Percentiles rank a stretch among this genome's conserved stretches.
phyloP scores from a whole-genome alignment of 2,113 vertebrate species.

The Danio rerio region DNA sequence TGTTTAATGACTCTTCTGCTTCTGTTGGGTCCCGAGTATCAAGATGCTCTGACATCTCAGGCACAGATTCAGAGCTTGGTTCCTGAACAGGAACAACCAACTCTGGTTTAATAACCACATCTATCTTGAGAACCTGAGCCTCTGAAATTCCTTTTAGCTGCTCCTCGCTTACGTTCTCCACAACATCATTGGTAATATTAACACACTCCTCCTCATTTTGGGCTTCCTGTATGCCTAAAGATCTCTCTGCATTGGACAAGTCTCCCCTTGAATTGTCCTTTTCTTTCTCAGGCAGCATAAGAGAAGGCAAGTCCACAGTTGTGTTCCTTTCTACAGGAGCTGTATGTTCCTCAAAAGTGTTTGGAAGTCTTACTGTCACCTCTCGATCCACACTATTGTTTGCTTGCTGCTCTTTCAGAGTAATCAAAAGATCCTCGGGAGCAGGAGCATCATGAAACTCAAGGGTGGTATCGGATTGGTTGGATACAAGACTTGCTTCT shows the following conservation, averaged over 20 bases:
- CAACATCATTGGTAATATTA: conserved; percentile 21
- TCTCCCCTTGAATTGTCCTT: neutral
- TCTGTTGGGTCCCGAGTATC: conserved; percentile 5
- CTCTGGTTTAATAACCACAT: neutral
- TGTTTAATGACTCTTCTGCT: neutral
- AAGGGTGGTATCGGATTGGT: conserved; percentile 79
- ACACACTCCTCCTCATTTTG: conserved; percentile 1
- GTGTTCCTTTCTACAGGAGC: neutral
- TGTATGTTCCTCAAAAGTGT: conserved; percentile 24
- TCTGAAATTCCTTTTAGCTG: neutral
- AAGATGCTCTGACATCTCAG: neutral
- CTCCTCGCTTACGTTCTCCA: neutral
- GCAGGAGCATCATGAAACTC: conserved; percentile 85
- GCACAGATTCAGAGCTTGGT: neutral
- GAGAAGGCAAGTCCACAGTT: neutral
- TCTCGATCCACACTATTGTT: conserved; percentile 73
- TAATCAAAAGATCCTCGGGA: conserved; percentile 66
- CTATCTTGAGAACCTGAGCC: neutral
- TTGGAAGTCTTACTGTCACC: conserved; percentile 64
- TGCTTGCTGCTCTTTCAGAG: conserved; percentile 55
- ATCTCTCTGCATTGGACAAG: neutral
- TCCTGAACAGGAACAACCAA: neutral
- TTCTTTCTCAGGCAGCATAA: conserved; percentile 23
- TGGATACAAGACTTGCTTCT: conserved; percentile 75
- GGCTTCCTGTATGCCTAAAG: neutral